Evolutionary conservation across 2,797 vertebrate genomes (phyloP).

Genomic region (Malurus leucopterus): DNA sequence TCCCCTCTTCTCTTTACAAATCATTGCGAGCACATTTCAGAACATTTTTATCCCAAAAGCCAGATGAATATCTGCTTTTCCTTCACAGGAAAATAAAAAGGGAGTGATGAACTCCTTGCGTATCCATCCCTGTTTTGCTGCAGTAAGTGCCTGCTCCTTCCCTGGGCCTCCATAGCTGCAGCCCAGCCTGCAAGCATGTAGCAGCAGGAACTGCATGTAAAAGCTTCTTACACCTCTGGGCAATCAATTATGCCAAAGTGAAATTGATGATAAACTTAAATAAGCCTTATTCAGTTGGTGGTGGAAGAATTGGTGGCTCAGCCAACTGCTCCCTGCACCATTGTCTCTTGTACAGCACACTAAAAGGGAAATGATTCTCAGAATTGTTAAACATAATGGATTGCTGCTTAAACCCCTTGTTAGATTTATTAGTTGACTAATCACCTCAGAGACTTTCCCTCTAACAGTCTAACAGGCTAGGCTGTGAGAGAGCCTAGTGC

Average conservation of each 20-base stretch:
- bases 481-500: neutral
- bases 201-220: neutral
- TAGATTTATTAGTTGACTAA: conserved; percentile 40
- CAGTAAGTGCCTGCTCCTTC: neutral
- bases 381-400: conserved; percentile 35
- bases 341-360: rapidly evolving
- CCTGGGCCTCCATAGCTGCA: neutral
- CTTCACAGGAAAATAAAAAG: neutral
- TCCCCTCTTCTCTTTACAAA: neutral
- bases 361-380: neutral
- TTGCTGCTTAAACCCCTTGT: conserved; percentile 28
- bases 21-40: neutral
- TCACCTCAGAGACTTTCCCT: conserved; percentile 1
- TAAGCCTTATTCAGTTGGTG: neutral
- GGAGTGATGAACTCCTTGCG: neutral
- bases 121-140: neutral
- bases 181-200: neutral
- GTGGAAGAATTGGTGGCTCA: neutral
- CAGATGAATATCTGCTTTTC: neutral
- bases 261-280: neutral
- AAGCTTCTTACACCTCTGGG: conserved; percentile 17
- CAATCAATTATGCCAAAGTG: conserved; percentile 5
- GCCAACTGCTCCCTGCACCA: neutral
- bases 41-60: neutral
- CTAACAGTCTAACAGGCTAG: neutral